phyloP scores from a whole-genome alignment of 1,140 invertebrate species.

The Hycleus phaleratus region DNA sequence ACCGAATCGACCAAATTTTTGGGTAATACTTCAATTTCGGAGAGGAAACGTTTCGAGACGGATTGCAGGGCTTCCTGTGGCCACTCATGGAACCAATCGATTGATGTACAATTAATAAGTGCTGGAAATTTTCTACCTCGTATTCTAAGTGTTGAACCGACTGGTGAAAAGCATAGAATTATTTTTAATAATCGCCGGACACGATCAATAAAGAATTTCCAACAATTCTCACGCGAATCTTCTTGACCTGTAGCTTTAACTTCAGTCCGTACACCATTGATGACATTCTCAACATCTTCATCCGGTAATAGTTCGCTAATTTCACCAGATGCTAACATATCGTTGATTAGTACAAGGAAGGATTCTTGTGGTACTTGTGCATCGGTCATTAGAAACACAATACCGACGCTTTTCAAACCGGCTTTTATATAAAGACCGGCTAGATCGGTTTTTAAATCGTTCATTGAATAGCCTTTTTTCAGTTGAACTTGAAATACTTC shows the following conservation, averaged over 20 bases:
- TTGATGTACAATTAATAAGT: constrained; percentile 86
- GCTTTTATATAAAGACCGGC: constrained; percentile 78
- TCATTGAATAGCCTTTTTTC: constrained; percentile 77
- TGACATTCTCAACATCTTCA: constrained; percentile 85
- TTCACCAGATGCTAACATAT: constrained; percentile 88
- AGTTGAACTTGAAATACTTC: constrained; percentile 90
- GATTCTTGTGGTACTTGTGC: constrained; percentile 85
- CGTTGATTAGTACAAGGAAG: constrained; percentile 89
- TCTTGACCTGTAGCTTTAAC: constrained; percentile 74
- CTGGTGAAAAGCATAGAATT: constrained; percentile 89
- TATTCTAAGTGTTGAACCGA: constrained; percentile 75
- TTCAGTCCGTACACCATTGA: constrained; percentile 73
- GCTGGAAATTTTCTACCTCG: constrained; percentile 89
- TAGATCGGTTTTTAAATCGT: constrained; percentile 77
- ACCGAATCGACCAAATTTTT: constrained; percentile 55
- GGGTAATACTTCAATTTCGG: constrained; percentile 63
- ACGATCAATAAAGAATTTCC: constrained; percentile 91
- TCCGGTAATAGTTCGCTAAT: constrained; percentile 85
- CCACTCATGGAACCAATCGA: constrained; percentile 97
- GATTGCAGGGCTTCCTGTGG: constrained; percentile 83
- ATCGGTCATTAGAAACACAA: constrained; percentile 89
- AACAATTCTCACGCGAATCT: constrained; percentile 89
- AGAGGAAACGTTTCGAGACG: constrained; percentile 76
- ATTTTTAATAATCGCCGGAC: constrained; percentile 68
- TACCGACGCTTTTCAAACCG: constrained; percentile 79